Base-by-base conservation (phyloP, 1,140 invertebrate species). In the Hesperophylax magnus region DNA sequence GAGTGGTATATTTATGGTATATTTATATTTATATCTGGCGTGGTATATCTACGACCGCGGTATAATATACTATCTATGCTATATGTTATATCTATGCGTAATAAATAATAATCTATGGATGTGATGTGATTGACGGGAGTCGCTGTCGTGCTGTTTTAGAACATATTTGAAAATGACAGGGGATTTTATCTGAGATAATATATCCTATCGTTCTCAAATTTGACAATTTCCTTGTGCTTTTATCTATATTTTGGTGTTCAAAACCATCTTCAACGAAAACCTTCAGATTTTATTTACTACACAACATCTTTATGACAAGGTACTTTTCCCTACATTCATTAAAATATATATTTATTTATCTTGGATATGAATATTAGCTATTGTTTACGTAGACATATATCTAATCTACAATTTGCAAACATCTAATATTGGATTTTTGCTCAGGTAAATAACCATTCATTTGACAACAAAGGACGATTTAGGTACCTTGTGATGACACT, bases 101-200 rank as follows among this genome's bases (percentile, higher is more conserved):
- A n/a, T n/a, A n/a, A n/a, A n/a, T n/a, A n/a, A n/a, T n/a, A n/a
- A n/a, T n/a, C n/a, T n/a, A n/a, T n/a, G n/a, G n/a, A n/a, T 47
- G 39, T 47, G 39, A 47, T 47, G 39, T 69, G 65, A 69, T 39
- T 69, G 24, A 53, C 20, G 22, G 20, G 54, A 22, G 39, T 54
- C 14, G 72, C 53, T n/a, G 56, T 31, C 34, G 72, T 75, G 24
- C 22, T 15, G 20, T 31, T 18, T 22, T 60, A 56, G 56, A 60
- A 60, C 53, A 76, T 58, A 31, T 75, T 76, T 76, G 72, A 76
- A 76, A 76, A 76, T 76, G 72, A 76, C 72, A 58, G 72, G 72
- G 34, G 53, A 60, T 76, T 76, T 76, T 76, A 76, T 76, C n/a
- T 60, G 60, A 58, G 8, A 61, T 76, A 76, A 76, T 47, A 60